Conservation (phyloP, 2,113 vertebrate species). For the Mesocricetus auratus region DNA sequence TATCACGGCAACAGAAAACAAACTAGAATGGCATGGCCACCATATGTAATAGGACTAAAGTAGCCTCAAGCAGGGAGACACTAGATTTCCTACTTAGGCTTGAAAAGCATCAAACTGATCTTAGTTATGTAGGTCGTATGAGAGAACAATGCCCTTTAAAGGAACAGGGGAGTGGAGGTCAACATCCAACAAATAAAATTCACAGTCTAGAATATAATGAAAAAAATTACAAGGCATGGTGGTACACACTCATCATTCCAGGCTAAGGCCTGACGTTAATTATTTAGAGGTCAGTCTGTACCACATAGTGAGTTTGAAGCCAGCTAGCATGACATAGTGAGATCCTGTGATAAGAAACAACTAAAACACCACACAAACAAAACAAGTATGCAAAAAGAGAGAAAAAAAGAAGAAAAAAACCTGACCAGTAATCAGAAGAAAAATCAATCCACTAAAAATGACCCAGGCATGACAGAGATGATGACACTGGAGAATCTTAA, state of each 20-base stretch:
- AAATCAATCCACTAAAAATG: constrained; percentile 42
- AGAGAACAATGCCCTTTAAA: not conserved
- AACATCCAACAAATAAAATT: not conserved
- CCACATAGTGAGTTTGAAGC: not conserved
- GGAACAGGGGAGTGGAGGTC: not conserved
- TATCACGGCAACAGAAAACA: not conserved
- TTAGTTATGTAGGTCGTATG: not conserved
- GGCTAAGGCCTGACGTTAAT: not conserved
- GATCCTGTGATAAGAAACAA: not conserved
- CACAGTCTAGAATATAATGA: not conserved
- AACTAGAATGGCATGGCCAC: not conserved
- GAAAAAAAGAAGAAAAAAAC: not conserved
- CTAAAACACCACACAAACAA: not conserved
- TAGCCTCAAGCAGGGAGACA: not conserved
- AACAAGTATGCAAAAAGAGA: not conserved
- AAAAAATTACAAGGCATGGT: not conserved
- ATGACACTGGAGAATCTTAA: constrained; percentile 29
- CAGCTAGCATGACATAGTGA: not conserved
- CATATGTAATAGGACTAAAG: not conserved
- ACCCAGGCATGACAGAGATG: constrained; percentile 19
- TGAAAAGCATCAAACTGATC: not conserved
- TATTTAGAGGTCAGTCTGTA: not conserved
- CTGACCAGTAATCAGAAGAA: not conserved
- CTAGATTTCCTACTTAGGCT: not conserved
- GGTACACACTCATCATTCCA: not conserved